Conservation (phyloP, 2,797 vertebrate species). For the Morus bassanus region DNA sequence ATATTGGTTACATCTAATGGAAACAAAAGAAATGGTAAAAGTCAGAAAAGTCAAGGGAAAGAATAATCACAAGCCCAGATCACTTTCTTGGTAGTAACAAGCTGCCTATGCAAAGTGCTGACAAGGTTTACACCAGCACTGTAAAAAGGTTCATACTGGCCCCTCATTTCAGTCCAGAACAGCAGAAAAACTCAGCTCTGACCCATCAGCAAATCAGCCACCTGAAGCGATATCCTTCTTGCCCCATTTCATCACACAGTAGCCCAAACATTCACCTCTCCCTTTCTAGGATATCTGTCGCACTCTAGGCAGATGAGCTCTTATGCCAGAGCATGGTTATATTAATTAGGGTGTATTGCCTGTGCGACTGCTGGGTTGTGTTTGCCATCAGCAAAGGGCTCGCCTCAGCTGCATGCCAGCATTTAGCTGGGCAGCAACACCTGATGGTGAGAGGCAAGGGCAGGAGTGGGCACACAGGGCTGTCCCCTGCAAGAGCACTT, state of each 20-base stretch:
- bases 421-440: background rate
- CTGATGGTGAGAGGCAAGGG: background rate
- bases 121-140: background rate
- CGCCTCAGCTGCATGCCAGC: fast-evolving
- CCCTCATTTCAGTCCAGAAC: background rate
- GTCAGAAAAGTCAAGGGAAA: background rate
- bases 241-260: background rate
- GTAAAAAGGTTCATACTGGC: background rate
- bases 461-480: background rate
- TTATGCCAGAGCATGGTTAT: fast-evolving
- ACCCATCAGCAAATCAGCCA: background rate
- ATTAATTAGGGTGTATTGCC: fast-evolving
- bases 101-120: background rate
- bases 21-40: background rate
- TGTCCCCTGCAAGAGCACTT: background rate
- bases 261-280: background rate
- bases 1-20: background rate
- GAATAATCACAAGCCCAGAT: background rate
- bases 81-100: background rate
- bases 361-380: fast-evolving
- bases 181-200: background rate
- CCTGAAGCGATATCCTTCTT: background rate
- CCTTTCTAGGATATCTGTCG: background rate
- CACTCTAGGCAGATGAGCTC: fast-evolving
- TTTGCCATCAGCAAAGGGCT: background rate